Conservation (phyloP, 2,797 vertebrate genomes). For the Syngnathus acus region DNA sequence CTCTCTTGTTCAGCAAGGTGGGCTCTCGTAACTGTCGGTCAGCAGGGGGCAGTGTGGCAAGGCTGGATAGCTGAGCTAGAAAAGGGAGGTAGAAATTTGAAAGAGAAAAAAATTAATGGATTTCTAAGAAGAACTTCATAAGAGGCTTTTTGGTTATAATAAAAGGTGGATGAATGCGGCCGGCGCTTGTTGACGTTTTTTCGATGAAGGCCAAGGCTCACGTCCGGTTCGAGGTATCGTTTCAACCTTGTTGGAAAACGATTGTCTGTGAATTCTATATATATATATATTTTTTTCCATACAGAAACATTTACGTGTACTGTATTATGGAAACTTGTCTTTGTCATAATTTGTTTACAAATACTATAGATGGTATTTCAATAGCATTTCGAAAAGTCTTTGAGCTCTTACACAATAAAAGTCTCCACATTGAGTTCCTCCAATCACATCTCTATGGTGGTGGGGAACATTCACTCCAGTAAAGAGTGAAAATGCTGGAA, state of each 20-base stretch:
- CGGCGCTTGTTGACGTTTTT: neutral
- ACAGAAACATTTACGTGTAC: too few relatives aligned
- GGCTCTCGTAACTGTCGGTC: slow-evolving; percentile 83
- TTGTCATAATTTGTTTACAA: too few relatives aligned
- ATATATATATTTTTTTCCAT: too few relatives aligned
- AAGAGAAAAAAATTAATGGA: neutral
- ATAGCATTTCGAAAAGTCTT: too few relatives aligned
- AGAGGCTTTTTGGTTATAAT: neutral
- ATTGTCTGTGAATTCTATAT: neutral
- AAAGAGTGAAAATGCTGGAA: too few relatives aligned
- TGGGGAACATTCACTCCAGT: too few relatives aligned
- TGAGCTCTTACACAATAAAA: too few relatives aligned
- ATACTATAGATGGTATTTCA: too few relatives aligned
- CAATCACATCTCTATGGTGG: too few relatives aligned
- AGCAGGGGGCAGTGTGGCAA: slow-evolving; percentile 82
- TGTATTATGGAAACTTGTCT: too few relatives aligned
- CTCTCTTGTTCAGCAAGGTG: slow-evolving; percentile 84
- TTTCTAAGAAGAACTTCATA: neutral
- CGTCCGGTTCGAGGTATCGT: neutral
- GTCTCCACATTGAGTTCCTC: too few relatives aligned
- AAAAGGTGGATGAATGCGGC: neutral
- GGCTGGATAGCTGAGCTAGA: slow-evolving; percentile 84
- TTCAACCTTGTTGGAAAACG: neutral
- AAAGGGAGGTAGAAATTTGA: neutral
- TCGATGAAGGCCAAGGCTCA: neutral